A percentile compares a stretch with the other conserved stretches of the same genome.
Conservation (phyloP, 2,113 vertebrate species). For the Lagopus muta region DNA sequence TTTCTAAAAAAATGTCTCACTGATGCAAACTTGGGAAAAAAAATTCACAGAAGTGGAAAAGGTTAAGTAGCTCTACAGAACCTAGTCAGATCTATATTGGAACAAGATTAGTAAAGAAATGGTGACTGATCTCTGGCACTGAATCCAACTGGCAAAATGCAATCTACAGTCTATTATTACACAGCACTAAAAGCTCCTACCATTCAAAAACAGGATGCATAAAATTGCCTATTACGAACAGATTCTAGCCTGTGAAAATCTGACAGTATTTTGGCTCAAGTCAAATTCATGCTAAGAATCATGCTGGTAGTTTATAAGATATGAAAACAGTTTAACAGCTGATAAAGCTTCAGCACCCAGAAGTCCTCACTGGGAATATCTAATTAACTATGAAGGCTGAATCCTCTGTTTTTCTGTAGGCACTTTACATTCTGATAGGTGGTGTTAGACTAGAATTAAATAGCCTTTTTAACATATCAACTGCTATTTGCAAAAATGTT, state of each 20-base stretch:
- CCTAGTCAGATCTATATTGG: not conserved
- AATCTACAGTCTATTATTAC: not conserved
- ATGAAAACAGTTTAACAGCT: not conserved
- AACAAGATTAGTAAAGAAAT: not conserved
- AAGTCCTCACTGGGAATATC: not conserved
- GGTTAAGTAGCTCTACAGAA: not conserved
- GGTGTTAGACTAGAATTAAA: not conserved
- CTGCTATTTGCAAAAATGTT: not conserved
- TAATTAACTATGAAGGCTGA: not conserved
- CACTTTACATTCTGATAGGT: not conserved
- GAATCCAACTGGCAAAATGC: not conserved
- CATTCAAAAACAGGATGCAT: not conserved
- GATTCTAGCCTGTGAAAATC: not conserved
- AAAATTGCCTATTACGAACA: not conserved
- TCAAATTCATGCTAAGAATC: not conserved
- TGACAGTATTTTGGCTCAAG: not conserved
- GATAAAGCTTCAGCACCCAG: not conserved
- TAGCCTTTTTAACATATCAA: not conserved
- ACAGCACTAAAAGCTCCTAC: not conserved
- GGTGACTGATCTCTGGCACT: not conserved
- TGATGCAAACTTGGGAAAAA: not conserved
- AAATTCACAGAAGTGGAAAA: not conserved
- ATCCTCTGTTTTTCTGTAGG: not conserved
- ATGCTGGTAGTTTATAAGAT: not conserved
- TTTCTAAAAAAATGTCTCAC: not conserved